phyloP scores from a whole-genome alignment of 2,888 invertebrate genomes.

The Chloromyia formosa region DNA sequence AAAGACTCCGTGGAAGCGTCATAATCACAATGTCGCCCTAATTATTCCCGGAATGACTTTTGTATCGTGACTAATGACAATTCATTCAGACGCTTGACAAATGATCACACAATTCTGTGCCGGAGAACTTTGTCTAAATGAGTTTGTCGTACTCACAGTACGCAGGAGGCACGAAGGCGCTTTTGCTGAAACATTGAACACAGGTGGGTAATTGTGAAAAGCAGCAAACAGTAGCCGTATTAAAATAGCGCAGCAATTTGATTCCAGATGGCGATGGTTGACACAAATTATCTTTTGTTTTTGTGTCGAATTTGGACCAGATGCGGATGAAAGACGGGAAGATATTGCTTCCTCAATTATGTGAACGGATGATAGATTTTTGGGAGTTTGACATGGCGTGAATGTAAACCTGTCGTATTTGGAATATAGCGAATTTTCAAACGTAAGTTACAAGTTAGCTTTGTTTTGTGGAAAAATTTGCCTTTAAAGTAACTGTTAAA shows the following conservation, averaged over 20 bases:
- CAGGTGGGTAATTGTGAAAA: conserved; percentile 4
- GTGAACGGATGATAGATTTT: too few species aligned
- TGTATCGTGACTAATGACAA: conserved; percentile 41
- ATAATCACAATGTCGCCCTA: conserved; percentile 39
- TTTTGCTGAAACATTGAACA: background rate
- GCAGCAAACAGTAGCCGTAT: background rate
- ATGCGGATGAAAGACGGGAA: too few species aligned
- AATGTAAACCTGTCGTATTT: too few species aligned
- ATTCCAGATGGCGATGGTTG: background rate
- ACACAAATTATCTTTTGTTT: conserved; percentile 3
- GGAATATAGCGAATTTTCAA: too few species aligned
- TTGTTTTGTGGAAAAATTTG: too few species aligned
- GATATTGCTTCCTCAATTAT: too few species aligned
- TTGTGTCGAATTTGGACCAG: too few species aligned
- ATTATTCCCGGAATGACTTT: conserved; percentile 42
- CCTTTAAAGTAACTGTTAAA: too few species aligned
- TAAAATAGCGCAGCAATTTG: background rate
- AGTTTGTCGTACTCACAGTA: background rate
- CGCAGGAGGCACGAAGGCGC: background rate
- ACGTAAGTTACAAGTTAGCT: too few species aligned
- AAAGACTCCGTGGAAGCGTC: background rate
- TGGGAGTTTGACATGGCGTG: too few species aligned
- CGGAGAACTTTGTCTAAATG: conserved; percentile 16
- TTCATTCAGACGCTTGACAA: conserved; percentile 36
- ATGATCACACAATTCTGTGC: conserved; percentile 21